Evolutionary conservation across 2,888 invertebrate species (phyloP).

Genomic region (Sussaba pulchella): DNA sequence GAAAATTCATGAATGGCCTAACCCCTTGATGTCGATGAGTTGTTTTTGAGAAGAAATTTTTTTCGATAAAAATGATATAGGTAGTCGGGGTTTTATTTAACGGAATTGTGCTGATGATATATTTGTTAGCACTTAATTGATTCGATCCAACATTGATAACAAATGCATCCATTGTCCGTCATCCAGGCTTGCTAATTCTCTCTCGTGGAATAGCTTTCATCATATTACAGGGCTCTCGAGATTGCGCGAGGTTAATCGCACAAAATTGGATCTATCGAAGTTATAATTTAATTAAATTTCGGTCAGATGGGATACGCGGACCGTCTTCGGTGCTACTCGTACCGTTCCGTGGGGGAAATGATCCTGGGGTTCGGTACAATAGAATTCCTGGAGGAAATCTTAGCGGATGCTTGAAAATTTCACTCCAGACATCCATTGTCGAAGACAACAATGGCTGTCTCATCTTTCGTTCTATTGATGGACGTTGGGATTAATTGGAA

Average conservation of each 20-base stretch:
- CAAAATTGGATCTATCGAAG: constrained; percentile 15
- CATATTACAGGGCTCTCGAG: constrained; percentile 17
- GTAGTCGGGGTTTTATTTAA: no score
- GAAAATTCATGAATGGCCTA: no score
- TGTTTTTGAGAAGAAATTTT: no score
- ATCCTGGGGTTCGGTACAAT: background rate
- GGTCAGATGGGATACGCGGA: background rate
- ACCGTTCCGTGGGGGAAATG: constrained; percentile 24
- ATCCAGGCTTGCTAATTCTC: constrained; percentile 22
- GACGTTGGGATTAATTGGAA: constrained; percentile 14
- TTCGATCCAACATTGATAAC: constrained; percentile 15
- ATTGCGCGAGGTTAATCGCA: constrained; percentile 23
- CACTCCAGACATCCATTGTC: constrained; percentile 34
- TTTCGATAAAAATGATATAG: no score
- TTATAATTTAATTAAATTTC: constrained; percentile 41
- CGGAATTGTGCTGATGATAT: no score
- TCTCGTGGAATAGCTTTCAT: constrained; percentile 32
- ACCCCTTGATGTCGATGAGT: no score
- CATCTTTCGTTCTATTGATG: background rate
- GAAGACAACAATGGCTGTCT: constrained; percentile 4
- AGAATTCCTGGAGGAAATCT: constrained; percentile 37
- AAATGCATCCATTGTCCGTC: constrained; percentile 1
- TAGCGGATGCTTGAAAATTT: constrained; percentile 22
- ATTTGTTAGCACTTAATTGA: constrained; percentile 36
- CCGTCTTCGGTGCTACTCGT: background rate